Conservation (phyloP, 2,113 vertebrate genomes). For the Setophaga petechia region DNA sequence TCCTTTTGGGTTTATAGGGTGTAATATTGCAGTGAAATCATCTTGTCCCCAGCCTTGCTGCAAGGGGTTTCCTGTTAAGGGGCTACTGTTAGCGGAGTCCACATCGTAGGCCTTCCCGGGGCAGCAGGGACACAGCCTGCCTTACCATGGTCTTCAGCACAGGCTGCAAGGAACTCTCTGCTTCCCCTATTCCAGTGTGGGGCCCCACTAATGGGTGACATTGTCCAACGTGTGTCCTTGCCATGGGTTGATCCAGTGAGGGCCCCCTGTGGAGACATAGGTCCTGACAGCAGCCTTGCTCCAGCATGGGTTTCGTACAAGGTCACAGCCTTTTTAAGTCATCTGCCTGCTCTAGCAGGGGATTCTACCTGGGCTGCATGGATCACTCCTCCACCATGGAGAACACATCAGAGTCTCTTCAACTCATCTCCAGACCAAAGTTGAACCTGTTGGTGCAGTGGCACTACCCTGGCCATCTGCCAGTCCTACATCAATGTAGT, state of each 20-base stretch:
- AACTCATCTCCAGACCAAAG: neutral
- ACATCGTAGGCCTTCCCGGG: accelerated
- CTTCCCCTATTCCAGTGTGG: neutral
- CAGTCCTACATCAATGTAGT: neutral
- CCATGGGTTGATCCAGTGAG: accelerated
- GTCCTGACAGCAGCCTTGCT: neutral
- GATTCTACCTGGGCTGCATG: neutral
- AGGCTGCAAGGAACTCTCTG: neutral
- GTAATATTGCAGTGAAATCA: neutral
- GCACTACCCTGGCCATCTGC: neutral
- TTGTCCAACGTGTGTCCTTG: neutral
- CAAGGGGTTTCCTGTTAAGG: neutral
- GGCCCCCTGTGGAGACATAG: no score
- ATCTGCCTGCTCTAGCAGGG: neutral
- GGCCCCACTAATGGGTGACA: neutral
- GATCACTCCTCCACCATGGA: neutral
- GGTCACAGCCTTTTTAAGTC: neutral
- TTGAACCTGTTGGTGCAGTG: neutral
- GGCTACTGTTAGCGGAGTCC: neutral
- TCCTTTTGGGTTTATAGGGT: neutral
- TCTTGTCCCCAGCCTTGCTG: neutral
- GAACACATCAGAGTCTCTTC: neutral
- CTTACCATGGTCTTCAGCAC: neutral
- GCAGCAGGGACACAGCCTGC: neutral
- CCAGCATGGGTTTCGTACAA: neutral